These are phyloP conservation scores for Galleria mellonella DNA, from an alignment of 1,140 invertebrate species.

Conservation along the genomic window DNA sequence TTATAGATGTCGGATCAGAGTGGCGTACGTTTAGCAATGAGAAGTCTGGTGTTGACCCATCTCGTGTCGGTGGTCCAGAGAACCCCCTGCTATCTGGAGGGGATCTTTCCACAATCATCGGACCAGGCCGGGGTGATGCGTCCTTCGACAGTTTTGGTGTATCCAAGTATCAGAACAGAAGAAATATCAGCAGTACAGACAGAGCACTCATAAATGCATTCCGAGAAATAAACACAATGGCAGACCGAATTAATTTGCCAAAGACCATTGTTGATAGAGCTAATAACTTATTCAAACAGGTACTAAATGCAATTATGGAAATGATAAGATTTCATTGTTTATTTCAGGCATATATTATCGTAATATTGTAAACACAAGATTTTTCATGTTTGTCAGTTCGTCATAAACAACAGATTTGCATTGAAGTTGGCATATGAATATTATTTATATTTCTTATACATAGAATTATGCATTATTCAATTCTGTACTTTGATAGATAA, in stretches of 20 bases:
- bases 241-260: conserved; percentile 96
- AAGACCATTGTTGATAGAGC: conserved; percentile 96
- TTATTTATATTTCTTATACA: too few relatives aligned
- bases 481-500: too few relatives aligned
- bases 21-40: conserved; percentile 99
- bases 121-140: conserved; percentile 90
- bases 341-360: neutral
- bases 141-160: conserved; percentile 88
- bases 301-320: conserved; percentile 22
- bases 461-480: too few relatives aligned
- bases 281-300: conserved; percentile 97
- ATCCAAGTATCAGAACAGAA: conserved; percentile 94
- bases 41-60: conserved; percentile 96
- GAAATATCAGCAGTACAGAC: conserved; percentile 95
- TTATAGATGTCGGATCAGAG: conserved; percentile 99
- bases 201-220: conserved; percentile 96
- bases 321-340: neutral
- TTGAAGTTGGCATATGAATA: too few relatives aligned
- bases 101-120: conserved; percentile 98
- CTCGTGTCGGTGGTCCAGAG: conserved; percentile 97
- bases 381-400: too few relatives aligned
- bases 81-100: conserved; percentile 96
- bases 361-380: neutral
- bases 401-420: too few relatives aligned
- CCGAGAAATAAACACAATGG: conserved; percentile 97